Conservation (phyloP, 2,797 vertebrate genomes). For the Danio jaintianensis region DNA sequence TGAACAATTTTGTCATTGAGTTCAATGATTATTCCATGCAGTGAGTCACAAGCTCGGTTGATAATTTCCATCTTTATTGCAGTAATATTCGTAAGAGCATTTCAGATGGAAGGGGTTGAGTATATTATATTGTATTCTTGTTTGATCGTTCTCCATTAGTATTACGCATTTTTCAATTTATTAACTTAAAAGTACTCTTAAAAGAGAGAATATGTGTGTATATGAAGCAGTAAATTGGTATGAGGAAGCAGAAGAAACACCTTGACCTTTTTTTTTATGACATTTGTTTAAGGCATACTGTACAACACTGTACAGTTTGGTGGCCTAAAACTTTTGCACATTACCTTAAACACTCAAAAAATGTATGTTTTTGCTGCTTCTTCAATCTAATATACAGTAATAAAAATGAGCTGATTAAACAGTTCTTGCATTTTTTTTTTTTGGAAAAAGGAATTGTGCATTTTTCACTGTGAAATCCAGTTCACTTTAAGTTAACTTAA, state of each 20-base stretch:
- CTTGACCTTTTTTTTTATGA: no score
- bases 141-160: neutral
- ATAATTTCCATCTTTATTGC: neutral
- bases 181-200: neutral
- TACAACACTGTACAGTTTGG: no score
- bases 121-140: neutral
- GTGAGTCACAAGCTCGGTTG: neutral
- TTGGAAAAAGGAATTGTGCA: no score
- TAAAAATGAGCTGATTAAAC: no score
- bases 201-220: constrained; percentile 13
- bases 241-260: constrained; percentile 5
- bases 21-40: neutral
- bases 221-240: neutral
- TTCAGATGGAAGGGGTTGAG: constrained; percentile 13
- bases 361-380: no score
- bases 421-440: no score
- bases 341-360: no score
- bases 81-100: neutral
- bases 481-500: no score
- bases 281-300: no score
- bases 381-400: no score
- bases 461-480: no score
- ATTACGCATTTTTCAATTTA: neutral
- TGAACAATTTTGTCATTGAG: neutral
- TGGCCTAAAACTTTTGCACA: no score